Conservation (phyloP, 2,113 vertebrate species). For the zebrafish (Danio rerio) region GRCz12tu NC_133200.1:26737501-26738000, state of each 20-base stretch:
- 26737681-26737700: too few relatives aligned
- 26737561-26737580: slow-evolving; percentile 16
- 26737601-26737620: neutral
- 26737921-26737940: too few relatives aligned
- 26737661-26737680: neutral
- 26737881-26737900: too few relatives aligned
- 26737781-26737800: neutral
- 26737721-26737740: neutral
- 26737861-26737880: too few relatives aligned
- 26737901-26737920: too few relatives aligned
- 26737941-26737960: too few relatives aligned
- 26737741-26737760: neutral
- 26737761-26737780: neutral
- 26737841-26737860: too few relatives aligned
- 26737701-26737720: neutral
- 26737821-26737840: neutral
- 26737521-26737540: slow-evolving; percentile 2
- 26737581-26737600: neutral
- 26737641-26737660: neutral
- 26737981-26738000: too few relatives aligned
- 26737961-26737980: too few relatives aligned
- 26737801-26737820: neutral
- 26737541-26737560: neutral
- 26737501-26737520: neutral
- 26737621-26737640: too few relatives aligned